Evolutionary conservation across 2,113 vertebrate genomes (phyloP), one percentile per base, ranked within the genome.

Genomic region (Notarius lentiginosus): DNA sequence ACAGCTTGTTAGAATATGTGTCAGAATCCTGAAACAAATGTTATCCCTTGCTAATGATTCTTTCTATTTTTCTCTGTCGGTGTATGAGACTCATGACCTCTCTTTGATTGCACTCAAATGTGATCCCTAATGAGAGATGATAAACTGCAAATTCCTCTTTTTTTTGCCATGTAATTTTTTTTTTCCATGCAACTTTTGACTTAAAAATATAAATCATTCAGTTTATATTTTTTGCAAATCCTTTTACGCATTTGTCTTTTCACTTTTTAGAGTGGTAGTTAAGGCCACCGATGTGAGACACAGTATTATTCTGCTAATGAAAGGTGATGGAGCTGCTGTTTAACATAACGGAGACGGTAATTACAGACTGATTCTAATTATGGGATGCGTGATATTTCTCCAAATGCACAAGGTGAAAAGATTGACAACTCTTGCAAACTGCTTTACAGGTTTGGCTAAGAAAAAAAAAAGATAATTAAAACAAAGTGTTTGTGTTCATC

Each of bases 301-400:
- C 17, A n/a, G 73, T 22, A 47, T 53, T 51, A 53, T 51, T n/a
- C 47, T 7, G 41, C 73, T 76, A 76, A 76, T 76, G 47, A 76
- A 76, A 76, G 73, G 73, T 76, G 47, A 76, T 51, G 22, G 73
- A 14, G 47, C 47, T 53, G 73, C 47, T 53, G 73, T 20, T 76
- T 76, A 76, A 51, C 47, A 76, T 47, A n/a, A 47, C 24, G 47
- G 10, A 76, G 22, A 53, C 73, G n/a, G 47, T 76, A 76, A 76
- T 76, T 76, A 76, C 73, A 76, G 47, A 51, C 49, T 76, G 22
- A 14, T 51, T 76, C 73, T 76, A 76, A 76, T 76, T 76, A 76
- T 24, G 47, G 73, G 47, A 51, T 14, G 47, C 5, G 9, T 22
- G 20, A n/a, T n/a, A 10, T 51, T 47, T 76, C 73, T 2, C 9